A percentile compares a stretch with the other conserved stretches of the same genome.
Conservation (phyloP, 2,797 vertebrate species). For the Poeciliopsis paucimaculata region DNA sequence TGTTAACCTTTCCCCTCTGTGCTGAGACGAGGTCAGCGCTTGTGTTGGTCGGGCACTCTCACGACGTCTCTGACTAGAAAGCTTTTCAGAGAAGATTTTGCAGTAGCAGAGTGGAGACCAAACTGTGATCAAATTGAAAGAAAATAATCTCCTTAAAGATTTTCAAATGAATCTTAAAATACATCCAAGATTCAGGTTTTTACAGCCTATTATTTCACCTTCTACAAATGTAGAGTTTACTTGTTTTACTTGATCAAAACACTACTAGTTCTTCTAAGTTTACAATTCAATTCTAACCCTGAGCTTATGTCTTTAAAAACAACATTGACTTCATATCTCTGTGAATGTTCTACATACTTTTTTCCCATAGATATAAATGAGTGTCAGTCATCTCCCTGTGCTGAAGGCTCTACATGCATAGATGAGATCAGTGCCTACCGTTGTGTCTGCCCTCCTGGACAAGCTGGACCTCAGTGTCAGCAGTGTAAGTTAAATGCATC, state of each 20-base stretch:
- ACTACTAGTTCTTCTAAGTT: neutral
- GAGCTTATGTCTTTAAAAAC: neutral
- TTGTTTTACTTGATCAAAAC: neutral
- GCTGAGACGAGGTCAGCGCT: constrained; percentile 56
- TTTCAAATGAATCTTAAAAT: neutral
- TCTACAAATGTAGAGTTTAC: neutral
- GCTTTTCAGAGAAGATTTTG: constrained; percentile 37
- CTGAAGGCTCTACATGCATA: constrained; percentile 90
- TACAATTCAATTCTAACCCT: neutral
- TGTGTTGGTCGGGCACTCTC: constrained; percentile 49
- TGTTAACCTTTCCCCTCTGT: constrained; percentile 54
- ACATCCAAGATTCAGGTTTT: too few species aligned
- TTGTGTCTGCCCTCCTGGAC: constrained; percentile 89
- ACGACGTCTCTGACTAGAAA: constrained; percentile 47
- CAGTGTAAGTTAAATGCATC: constrained; percentile 82
- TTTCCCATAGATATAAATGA: constrained; percentile 89
- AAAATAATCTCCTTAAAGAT: constrained; percentile 1
- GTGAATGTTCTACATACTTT: neutral
- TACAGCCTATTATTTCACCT: too few species aligned
- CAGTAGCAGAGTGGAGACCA: constrained; percentile 16
- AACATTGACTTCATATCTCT: neutral
- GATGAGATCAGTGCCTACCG: constrained; percentile 92
- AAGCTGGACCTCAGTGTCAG: constrained; percentile 87
- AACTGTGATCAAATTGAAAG: constrained; percentile 1
- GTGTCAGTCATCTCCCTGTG: constrained; percentile 94